A percentile compares a stretch with the other conserved stretches of the same genome.
phyloP scores from a whole-genome alignment of 2,113 vertebrate species.

The Oostethus manadensis region DNA sequence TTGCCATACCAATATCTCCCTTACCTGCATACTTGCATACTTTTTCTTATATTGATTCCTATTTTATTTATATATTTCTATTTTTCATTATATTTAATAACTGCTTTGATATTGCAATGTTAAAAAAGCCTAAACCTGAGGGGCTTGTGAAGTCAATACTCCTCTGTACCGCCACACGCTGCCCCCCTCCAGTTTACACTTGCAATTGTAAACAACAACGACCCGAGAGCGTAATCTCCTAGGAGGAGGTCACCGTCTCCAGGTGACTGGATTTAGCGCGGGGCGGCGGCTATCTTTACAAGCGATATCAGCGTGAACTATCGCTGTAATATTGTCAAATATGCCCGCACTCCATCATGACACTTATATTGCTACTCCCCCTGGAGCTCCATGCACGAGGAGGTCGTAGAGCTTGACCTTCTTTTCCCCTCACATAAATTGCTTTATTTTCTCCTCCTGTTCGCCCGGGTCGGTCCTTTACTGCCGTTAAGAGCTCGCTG shows the following conservation, averaged over 20 bases:
- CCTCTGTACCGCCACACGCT: not conserved
- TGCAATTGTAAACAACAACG: not conserved
- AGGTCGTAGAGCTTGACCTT: slow-evolving; percentile 55
- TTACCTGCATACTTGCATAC: no score
- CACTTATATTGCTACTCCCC: slow-evolving; percentile 40
- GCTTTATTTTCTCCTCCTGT: slow-evolving; percentile 61
- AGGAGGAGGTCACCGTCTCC: slow-evolving; percentile 1
- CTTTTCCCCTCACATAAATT: slow-evolving; percentile 58
- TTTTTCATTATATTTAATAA: no score
- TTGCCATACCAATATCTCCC: no score
- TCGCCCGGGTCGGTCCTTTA: slow-evolving; percentile 52
- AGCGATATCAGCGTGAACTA: slow-evolving; percentile 35
- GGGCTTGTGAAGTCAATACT: not conserved
- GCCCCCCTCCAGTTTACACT: not conserved
- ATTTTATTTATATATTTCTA: no score
- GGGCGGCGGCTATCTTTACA: slow-evolving; percentile 7
- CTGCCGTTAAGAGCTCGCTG: slow-evolving; percentile 64
- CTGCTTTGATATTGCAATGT: no score
- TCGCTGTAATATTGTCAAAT: slow-evolving; percentile 52
- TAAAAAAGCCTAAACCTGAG: no score
- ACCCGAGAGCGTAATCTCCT: not conserved
- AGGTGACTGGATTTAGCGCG: slow-evolving; percentile 2
- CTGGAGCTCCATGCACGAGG: slow-evolving; percentile 47
- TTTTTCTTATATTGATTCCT: no score
- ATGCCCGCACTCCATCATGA: slow-evolving; percentile 1